Base-by-base conservation (phyloP, 2,113 vertebrate genomes). In the Chloropsis cyanopogon region DNA sequence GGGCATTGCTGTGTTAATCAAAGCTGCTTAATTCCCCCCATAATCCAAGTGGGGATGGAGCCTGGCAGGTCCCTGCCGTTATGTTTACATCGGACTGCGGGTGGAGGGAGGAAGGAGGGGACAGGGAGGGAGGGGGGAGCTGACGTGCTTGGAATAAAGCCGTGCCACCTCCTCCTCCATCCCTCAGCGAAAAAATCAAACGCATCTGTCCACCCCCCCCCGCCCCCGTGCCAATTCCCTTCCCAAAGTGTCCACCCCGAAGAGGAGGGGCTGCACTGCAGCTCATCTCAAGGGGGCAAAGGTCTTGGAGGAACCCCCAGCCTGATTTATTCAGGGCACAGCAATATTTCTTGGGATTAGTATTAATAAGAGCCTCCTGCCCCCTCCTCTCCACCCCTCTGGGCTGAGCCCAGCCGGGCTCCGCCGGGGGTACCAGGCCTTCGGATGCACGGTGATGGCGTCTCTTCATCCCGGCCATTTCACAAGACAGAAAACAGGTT, bases 41-140 rank as follows among this genome's bases (percentile, higher is more conserved):
- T 85, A 88, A 86, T 92, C 87, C 87, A 76, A 75, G 22, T 0
- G n/a, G 87, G 85, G 88, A 39, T 19, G 70, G 75, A 87, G 90
- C 70, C 82, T 29, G 96, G 94, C 80, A 54, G 96, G 68, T 93
- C 90, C 73, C 26, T 61, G 71, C 68, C 22, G 46, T 39, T 95
- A 46, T 93, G 94, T 96, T 97, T 97, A 96, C 92, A 93, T 92
- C 66, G 88, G 92, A 83, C 94, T 92, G 88, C 52, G 35, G 90
- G 93, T 82, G 57, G 92, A 95, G 88, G 79, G 75, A 92, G 78
- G 94, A 86, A 91, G 93, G 93, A 91, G 96, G 91, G 91, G 79
- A 95, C 14, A 9, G 64, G 82, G 63, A 68, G 47, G 28, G 53
- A 26, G 57, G 66, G 82, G 76, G 41, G 8, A 83, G 90, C 88